Evolutionary conservation across 1,140 invertebrate species (phyloP).

Genomic region (Drosophila paulistorum): DNA sequence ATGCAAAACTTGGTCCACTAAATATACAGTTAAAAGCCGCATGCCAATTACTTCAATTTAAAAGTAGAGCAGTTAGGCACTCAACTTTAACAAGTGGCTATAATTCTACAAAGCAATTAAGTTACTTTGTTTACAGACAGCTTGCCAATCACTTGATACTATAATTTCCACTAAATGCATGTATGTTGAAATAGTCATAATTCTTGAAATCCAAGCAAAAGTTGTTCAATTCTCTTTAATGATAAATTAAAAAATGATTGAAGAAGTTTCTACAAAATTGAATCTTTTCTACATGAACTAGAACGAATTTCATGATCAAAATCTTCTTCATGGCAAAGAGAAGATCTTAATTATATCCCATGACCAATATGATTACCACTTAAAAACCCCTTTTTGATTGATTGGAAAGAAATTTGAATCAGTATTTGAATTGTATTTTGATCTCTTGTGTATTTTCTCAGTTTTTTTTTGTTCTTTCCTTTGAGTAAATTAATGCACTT

Average conservation of each 20-base stretch:
- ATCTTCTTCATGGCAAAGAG: neutral
- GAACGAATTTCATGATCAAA: slow-evolving; percentile 15
- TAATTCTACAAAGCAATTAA: too few relatives aligned
- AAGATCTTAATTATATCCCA: slow-evolving; percentile 16
- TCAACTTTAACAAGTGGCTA: too few relatives aligned
- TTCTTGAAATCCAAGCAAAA: too few relatives aligned
- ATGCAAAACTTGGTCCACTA: too few relatives aligned
- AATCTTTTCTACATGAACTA: neutral
- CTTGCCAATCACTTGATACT: too few relatives aligned
- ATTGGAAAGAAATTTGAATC: slow-evolving; percentile 1
- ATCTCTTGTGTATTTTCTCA: neutral
- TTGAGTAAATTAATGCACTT: neutral
- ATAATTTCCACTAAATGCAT: too few relatives aligned
- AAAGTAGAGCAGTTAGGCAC: too few relatives aligned
- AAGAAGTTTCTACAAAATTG: neutral
- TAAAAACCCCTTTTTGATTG: neutral
- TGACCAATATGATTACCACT: slow-evolving; percentile 10
- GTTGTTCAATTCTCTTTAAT: neutral
- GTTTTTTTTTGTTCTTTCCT: neutral
- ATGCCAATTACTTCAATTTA: too few relatives aligned
- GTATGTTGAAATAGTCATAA: too few relatives aligned
- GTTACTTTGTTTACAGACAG: too few relatives aligned
- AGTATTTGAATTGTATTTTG: neutral
- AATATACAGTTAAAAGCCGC: too few relatives aligned
- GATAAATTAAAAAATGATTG: neutral